These are phyloP conservation scores for Xestia xanthographa DNA, from an alignment of 2,888 invertebrate species.

Conservation along the genomic window DNA sequence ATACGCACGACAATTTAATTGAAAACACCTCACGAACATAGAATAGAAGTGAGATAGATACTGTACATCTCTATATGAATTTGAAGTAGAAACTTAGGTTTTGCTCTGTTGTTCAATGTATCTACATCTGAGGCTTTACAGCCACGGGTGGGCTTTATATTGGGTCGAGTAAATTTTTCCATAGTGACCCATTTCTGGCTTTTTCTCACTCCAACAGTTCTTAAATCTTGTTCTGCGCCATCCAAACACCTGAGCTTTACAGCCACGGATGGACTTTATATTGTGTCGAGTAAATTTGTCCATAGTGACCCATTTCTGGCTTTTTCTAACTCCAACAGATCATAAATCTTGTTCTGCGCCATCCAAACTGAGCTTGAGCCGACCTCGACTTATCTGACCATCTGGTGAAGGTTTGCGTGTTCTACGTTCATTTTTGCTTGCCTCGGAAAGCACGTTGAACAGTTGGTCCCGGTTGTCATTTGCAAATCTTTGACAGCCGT, in stretches of 20 bases:
- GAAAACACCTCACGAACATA: constrained; percentile 37
- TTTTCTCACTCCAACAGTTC: background rate
- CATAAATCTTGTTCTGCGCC: background rate
- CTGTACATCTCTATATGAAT: constrained; percentile 1
- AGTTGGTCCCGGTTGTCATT: too few species aligned
- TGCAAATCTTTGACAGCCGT: too few species aligned
- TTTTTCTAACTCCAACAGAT: background rate
- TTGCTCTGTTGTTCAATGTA: background rate
- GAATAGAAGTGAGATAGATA: constrained; percentile 5
- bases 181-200: background rate
- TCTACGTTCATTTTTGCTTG: background rate
- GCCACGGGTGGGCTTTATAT: background rate
- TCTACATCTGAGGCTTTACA: background rate
- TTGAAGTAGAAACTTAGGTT: background rate
- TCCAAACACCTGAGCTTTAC: background rate
- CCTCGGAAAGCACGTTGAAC: too few species aligned
- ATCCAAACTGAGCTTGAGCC: background rate
- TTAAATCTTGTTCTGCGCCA: background rate
- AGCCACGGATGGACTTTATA: background rate
- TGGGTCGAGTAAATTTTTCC: background rate
- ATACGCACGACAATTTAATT: constrained; percentile 52
- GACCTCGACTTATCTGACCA: background rate
- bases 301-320: background rate
- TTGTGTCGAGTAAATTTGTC: background rate
- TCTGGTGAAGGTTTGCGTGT: background rate